phyloP scores from a whole-genome alignment of 1,140 invertebrate species.

The Watersipora subatra region DNA sequence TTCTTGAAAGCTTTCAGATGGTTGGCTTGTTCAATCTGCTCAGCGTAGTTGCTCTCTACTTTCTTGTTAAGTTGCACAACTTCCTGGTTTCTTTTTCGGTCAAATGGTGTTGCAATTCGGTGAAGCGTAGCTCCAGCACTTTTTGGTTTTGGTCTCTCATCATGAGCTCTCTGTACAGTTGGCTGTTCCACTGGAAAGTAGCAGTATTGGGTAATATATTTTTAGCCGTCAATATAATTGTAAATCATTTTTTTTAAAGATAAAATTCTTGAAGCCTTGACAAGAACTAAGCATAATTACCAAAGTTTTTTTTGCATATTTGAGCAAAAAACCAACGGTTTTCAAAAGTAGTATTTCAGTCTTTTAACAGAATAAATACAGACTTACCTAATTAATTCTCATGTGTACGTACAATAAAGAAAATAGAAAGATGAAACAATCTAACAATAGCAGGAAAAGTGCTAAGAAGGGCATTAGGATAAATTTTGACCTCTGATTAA shows the following conservation, averaged over 20 bases:
- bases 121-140: background rate
- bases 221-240: background rate
- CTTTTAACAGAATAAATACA: no score
- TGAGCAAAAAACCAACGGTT: no score
- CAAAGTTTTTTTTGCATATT: no score
- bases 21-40: conserved; percentile 11
- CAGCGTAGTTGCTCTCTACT: conserved; percentile 12
- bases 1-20: conserved; percentile 6
- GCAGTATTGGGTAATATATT: background rate
- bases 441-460: no score
- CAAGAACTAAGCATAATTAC: no score
- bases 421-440: no score
- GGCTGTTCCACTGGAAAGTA: background rate
- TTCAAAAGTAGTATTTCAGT: no score
- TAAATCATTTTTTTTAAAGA: background rate
- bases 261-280: background rate
- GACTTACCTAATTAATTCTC: no score
- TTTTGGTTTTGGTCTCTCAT: background rate
- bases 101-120: conserved; percentile 17
- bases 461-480: no score
- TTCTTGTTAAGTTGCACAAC: conserved; percentile 21
- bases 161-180: no score
- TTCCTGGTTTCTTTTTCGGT: conserved; percentile 24
- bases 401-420: no score
- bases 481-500: no score